These are phyloP conservation scores for Mythimna ferrago DNA, from an alignment of 2,888 invertebrate genomes.

Conservation along the genomic window DNA sequence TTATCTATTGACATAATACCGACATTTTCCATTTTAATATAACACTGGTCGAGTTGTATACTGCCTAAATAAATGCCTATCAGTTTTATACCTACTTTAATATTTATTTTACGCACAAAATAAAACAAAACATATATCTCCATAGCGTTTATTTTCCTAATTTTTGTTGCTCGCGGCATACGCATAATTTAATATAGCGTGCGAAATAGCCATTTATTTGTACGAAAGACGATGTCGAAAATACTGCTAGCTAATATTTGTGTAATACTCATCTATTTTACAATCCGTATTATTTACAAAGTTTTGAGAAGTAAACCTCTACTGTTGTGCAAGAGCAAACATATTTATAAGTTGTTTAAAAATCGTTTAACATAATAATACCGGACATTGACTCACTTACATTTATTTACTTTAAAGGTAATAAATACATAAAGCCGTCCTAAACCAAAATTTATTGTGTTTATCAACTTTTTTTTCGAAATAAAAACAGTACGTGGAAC, in stretches of 20 bases:
- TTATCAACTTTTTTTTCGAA: neutral
- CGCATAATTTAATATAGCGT: neutral
- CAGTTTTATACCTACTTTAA: neutral
- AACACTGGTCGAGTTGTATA: neutral
- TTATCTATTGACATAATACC: neutral
- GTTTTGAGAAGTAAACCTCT: neutral
- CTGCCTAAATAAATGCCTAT: neutral
- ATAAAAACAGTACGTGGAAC: neutral
- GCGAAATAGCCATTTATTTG: conserved; percentile 1
- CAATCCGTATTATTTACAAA: neutral
- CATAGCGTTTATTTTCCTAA: neutral
- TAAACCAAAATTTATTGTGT: neutral
- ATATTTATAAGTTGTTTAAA: neutral
- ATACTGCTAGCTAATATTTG: conserved; percentile 11
- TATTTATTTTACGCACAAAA: neutral
- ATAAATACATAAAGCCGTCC: neutral
- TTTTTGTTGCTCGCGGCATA: neutral
- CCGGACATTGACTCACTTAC: neutral
- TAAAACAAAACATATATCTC: neutral
- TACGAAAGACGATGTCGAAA: neutral
- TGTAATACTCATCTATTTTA: neutral
- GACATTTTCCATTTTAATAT: neutral
- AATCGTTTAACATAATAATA: neutral
- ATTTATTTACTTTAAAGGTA: neutral
- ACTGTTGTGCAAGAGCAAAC: neutral